These are phyloP conservation scores for Leptodactylus fallax DNA, from an alignment of 2,797 vertebrate species.

Conservation along the genomic window DNA sequence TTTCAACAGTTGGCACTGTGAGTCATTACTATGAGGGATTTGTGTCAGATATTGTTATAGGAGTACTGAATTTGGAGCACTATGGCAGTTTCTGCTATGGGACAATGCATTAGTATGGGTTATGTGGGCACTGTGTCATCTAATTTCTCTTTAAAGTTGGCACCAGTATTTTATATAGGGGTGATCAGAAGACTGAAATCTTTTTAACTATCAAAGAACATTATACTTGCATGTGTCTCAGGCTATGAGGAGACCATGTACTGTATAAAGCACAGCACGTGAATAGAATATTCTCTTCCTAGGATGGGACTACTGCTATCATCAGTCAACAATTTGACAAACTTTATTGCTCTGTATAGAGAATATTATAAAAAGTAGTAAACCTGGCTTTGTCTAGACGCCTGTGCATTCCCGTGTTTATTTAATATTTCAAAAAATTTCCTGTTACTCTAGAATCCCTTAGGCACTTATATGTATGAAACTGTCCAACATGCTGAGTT, in stretches of 20 bases:
- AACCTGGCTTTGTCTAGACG: neutral
- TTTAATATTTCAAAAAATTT: neutral
- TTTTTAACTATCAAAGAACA: neutral
- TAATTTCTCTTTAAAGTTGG: neutral
- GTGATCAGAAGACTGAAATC: neutral
- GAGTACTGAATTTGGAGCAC: neutral
- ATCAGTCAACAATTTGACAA: neutral
- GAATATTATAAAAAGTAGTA: neutral
- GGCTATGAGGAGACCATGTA: too few species aligned
- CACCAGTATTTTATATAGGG: neutral
- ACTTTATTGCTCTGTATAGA: neutral
- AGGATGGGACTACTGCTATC: too few species aligned
- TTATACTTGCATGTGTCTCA: too few species aligned
- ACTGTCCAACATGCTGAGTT: conserved; percentile 10
- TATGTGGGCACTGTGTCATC: neutral
- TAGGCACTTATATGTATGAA: conserved; percentile 4
- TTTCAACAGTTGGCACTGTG: neutral
- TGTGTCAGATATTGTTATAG: neutral
- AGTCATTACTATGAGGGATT: neutral
- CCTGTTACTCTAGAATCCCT: conserved; percentile 2
- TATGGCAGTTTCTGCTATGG: neutral
- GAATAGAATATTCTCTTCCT: too few species aligned
- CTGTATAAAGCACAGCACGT: too few species aligned
- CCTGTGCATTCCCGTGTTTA: neutral
- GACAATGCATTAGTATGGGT: neutral